These are phyloP conservation scores for Nasonia giraulti DNA, from an alignment of 1,140 invertebrate species.

Conservation along the genomic window DNA sequence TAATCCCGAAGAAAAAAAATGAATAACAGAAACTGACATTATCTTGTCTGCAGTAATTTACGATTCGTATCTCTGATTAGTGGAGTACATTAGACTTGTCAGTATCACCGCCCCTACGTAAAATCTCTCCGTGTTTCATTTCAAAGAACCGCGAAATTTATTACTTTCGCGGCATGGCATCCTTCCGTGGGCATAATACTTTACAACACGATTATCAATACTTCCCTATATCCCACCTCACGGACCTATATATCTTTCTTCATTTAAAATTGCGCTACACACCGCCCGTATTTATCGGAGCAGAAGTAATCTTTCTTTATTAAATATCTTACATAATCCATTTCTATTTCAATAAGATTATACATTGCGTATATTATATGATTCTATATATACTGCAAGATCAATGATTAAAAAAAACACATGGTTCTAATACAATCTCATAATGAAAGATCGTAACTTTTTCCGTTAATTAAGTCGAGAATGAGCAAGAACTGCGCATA, in stretches of 20 bases:
- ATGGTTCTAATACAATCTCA: neutral
- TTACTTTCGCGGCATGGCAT: neutral
- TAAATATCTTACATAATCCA: too few relatives aligned
- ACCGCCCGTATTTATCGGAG: too few relatives aligned
- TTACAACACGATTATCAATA: conserved; percentile 25
- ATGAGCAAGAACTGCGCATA: neutral
- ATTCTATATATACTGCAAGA: too few relatives aligned
- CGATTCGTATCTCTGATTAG: conserved; percentile 30
- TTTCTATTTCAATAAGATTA: too few relatives aligned
- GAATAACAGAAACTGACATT: conserved; percentile 16
- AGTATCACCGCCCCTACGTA: neutral
- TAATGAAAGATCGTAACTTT: conserved; percentile 25
- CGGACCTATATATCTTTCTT: neutral
- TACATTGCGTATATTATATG: too few relatives aligned
- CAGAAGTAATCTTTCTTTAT: too few relatives aligned
- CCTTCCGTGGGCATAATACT: neutral
- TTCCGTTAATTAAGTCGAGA: conserved; percentile 5
- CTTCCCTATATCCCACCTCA: neutral
- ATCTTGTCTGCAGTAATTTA: conserved; percentile 28
- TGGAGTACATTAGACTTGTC: conserved; percentile 21
- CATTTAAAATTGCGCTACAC: neutral
- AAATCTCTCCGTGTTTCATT: conserved; percentile 4
- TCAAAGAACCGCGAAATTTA: conserved; percentile 17
- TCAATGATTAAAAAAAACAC: too few relatives aligned
- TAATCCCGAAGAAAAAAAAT: conserved; percentile 14